These are phyloP conservation scores for Apamea crenata DNA, from an alignment of 2,888 invertebrate species.

Conservation along the genomic window DNA sequence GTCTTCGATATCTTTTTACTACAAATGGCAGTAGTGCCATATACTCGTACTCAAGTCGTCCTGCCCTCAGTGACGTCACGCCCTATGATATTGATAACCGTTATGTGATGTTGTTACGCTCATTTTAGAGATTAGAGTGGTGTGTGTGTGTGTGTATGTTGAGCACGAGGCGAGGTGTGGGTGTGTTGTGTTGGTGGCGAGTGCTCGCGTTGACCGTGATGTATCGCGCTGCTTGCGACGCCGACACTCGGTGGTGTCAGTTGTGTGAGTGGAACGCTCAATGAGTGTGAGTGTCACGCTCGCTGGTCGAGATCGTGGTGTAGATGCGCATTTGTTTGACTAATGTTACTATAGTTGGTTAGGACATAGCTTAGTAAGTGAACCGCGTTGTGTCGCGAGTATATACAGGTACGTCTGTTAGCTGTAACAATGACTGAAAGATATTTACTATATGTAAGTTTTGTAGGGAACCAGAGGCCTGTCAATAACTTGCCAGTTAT, in stretches of 20 bases:
- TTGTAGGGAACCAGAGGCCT: slow-evolving; percentile 46
- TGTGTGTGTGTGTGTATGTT: slow-evolving; percentile 15
- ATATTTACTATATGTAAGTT: slow-evolving; percentile 47
- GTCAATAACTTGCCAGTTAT: slow-evolving; percentile 10
- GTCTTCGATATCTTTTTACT: not conserved
- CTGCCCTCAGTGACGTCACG: slow-evolving; percentile 37
- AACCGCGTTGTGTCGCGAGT: slow-evolving; percentile 28
- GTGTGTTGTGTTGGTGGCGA: slow-evolving; percentile 18
- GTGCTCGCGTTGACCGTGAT: not conserved
- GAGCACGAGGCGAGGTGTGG: slow-evolving; percentile 17
- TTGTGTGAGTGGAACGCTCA: slow-evolving; percentile 4
- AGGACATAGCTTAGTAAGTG: slow-evolving; percentile 28
- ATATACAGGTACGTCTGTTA: slow-evolving; percentile 49
- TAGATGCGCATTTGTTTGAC: slow-evolving; percentile 35
- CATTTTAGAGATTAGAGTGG: slow-evolving; percentile 65
- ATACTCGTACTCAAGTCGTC: slow-evolving; percentile 26
- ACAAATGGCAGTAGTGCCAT: slow-evolving; percentile 8
- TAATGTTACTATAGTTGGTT: slow-evolving; percentile 39
- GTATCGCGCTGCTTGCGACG: not conserved
- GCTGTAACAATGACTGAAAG: slow-evolving; percentile 54
- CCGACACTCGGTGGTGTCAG: not conserved
- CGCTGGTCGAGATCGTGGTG: slow-evolving; percentile 66
- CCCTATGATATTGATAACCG: slow-evolving; percentile 63
- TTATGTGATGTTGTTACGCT: slow-evolving; percentile 69
- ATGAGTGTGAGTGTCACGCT: slow-evolving; percentile 38